Percentiles rank a stretch among this genome's conserved stretches.
Evolutionary conservation across 2,113 vertebrate species (phyloP).

Genomic region (Amazona guildingii): DNA sequence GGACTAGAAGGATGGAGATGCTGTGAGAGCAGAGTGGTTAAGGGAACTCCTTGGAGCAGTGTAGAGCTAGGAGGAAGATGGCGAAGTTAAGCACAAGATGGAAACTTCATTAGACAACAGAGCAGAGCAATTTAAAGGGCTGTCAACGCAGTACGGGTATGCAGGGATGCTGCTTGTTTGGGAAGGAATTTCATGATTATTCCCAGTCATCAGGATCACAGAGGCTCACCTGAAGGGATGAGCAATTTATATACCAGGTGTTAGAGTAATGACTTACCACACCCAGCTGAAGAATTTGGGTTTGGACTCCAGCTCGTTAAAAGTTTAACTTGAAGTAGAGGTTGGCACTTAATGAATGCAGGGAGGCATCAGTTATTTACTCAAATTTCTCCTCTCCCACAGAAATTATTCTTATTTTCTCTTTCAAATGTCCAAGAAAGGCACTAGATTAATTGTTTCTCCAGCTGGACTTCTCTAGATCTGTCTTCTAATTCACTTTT

Average conservation of each 20-base stretch:
- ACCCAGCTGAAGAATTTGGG: background rate
- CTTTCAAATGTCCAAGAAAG: background rate
- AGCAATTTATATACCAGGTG: background rate
- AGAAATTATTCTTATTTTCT: background rate
- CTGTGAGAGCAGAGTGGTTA: rapidly evolving
- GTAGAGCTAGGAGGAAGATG: rapidly evolving
- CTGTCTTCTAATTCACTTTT: background rate
- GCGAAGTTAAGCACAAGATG: background rate
- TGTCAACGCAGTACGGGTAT: background rate
- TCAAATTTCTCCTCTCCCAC: background rate
- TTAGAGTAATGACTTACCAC: background rate
- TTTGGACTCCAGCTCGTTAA: background rate
- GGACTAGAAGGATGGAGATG: background rate
- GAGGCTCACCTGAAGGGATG: background rate
- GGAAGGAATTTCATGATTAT: background rate
- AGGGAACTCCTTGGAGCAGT: background rate
- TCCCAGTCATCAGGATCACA: background rate
- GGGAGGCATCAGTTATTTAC: background rate
- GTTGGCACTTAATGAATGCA: background rate
- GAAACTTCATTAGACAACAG: background rate
- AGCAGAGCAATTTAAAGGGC: background rate
- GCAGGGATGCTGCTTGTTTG: background rate
- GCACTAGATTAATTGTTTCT: background rate
- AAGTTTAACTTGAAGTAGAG: background rate
- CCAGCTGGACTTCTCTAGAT: background rate